Percentiles rank a stretch among this genome's conserved stretches.
Evolutionary conservation across 2,797 vertebrate genomes (phyloP).

Genomic region (Anas bernieri): DNA sequence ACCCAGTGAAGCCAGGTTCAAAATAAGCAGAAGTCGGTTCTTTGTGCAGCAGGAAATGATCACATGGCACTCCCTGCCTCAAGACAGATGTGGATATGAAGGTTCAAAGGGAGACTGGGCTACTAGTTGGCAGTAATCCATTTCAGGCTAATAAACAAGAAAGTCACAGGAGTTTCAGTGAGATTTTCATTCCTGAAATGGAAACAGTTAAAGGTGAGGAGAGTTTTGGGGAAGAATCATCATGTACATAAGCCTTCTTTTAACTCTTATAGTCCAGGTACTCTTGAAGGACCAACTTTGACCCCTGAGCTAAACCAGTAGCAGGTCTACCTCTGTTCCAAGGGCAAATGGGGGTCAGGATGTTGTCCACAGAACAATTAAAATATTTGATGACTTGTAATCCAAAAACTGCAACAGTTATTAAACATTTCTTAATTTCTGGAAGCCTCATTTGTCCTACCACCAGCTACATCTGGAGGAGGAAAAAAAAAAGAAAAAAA

Average conservation of each 20-base stretch:
- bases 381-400: not conserved
- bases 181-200: constrained; percentile 3
- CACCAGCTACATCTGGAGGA: not conserved
- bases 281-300: not conserved
- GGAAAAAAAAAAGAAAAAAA: constrained; percentile 52
- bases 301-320: not conserved
- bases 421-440: not conserved
- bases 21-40: not conserved
- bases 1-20: not conserved
- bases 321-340: not conserved
- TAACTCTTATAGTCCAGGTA: not conserved
- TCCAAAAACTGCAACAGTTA: not conserved
- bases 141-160: not conserved
- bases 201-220: not conserved
- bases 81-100: not conserved
- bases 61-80: not conserved
- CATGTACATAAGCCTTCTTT: not conserved
- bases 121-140: not conserved
- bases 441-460: not conserved
- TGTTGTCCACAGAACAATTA: not conserved
- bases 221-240: not conserved
- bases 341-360: not conserved
- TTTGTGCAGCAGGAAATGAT: not conserved
- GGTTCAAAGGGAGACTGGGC: not conserved
- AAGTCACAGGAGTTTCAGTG: not conserved